Conservation (phyloP, 1,140 invertebrate genomes). For the Drosophila mauritiana region DNA sequence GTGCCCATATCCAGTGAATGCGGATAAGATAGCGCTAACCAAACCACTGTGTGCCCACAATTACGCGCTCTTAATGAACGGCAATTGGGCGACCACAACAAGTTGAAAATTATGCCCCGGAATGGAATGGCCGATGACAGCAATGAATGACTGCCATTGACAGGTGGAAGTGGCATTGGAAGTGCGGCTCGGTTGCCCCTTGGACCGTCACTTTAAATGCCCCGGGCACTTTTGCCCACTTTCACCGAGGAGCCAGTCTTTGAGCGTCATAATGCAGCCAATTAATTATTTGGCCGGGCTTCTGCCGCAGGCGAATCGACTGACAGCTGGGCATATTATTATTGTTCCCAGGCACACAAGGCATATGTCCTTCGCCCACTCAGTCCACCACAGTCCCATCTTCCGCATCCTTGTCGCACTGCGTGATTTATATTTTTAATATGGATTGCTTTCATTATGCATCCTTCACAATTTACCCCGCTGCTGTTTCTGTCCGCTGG, state of each 20-base stretch:
- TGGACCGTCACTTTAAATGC: slow-evolving; percentile 26
- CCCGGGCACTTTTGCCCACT: slow-evolving; percentile 8
- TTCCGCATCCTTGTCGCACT: slow-evolving; percentile 40
- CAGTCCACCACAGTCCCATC: neutral
- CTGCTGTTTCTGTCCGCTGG: neutral
- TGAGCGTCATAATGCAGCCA: slow-evolving; percentile 66
- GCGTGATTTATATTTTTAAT: slow-evolving; percentile 79
- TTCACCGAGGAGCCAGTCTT: slow-evolving; percentile 5
- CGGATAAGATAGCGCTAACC: slow-evolving; percentile 46
- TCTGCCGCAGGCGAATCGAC: slow-evolving; percentile 61
- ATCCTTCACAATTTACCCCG: slow-evolving; percentile 64
- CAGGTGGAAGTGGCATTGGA: slow-evolving; percentile 49
- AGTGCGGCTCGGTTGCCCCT: neutral
- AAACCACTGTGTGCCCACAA: slow-evolving; percentile 73
- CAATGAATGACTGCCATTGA: slow-evolving; percentile 49
- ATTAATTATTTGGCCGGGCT: slow-evolving; percentile 71
- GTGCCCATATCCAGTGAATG: slow-evolving; percentile 9
- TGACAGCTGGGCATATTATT: slow-evolving; percentile 74
- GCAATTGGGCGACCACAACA: slow-evolving; percentile 75
- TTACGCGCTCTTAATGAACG: slow-evolving; percentile 77
- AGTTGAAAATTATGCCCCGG: slow-evolving; percentile 77
- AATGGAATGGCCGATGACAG: slow-evolving; percentile 52
- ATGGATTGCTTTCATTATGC: slow-evolving; percentile 81
- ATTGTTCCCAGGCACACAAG: slow-evolving; percentile 51
- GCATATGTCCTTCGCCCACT: slow-evolving; percentile 33